Conservation (phyloP, 2,797 vertebrate genomes). For the Propithecus perrieri region DNA sequence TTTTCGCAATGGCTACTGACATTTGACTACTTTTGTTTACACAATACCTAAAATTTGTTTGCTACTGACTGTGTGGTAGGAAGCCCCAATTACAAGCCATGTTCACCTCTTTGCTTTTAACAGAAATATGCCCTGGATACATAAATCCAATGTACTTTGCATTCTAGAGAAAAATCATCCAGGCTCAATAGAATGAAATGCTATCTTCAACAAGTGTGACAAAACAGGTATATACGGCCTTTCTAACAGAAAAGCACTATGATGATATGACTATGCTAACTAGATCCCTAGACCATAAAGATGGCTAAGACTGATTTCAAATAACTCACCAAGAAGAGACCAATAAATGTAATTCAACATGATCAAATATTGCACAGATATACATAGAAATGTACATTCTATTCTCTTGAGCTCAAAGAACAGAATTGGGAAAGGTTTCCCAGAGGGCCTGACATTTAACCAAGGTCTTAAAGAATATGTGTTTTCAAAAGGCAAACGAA, state of each 20-base stretch:
- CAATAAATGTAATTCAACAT: not conserved
- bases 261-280: not conserved
- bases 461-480: not conserved
- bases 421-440: not conserved
- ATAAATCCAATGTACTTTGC: not conserved
- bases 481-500: not conserved
- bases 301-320: not conserved
- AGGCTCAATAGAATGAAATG: not conserved
- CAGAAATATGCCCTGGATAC: not conserved
- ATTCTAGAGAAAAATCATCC: not conserved
- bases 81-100: not conserved
- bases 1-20: not conserved
- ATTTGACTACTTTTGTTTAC: not conserved
- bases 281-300: too few relatives aligned
- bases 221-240: too few relatives aligned
- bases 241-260: not conserved
- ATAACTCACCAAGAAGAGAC: not conserved
- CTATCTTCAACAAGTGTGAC: not conserved
- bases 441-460: not conserved
- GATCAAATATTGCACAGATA: not conserved
- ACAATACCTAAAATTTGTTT: not conserved
- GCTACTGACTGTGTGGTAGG: not conserved
- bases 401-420: not conserved
- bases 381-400: not conserved
- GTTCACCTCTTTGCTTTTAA: not conserved